Base-by-base conservation (phyloP, 2,888 invertebrate genomes). In the Caradrina clavipalpis region DNA sequence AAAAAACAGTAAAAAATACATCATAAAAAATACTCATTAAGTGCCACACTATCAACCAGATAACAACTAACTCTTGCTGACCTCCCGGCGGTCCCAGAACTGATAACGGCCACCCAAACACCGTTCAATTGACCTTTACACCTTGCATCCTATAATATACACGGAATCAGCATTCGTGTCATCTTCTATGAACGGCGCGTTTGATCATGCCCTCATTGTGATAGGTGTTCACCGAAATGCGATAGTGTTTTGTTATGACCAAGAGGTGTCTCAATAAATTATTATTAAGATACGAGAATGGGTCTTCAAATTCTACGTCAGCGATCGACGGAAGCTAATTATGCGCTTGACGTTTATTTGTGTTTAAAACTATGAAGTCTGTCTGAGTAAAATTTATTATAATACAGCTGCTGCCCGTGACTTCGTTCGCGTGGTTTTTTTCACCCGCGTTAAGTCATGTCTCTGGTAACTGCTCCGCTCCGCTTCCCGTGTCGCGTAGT, bases 81-180 rank as follows among this genome's bases (percentile, higher is more conserved):
- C 87, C 88, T 84, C 80, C 64, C 72, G 70, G 53, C 73, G 75
- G 88, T 90, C 87, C 71, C 15, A 85, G 86, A 90, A 90, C 70
- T 88, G 92, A 92, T 92, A 91, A 69, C 57, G 42, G 1, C 57
- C 59, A 56, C 59, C 58, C 55, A 21, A 8, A 47, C 47, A 55
- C 54, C 61, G 57, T 15, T 22, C 69, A 65, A 58, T 35, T 82
- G 86, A 84, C 85, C 86, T 75, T 80, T 73, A 73, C 87, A 89
- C 88, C 88, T 84, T 84, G 69, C 84, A 86, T 90, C 90, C 90
- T 83, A 88, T 50, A 68, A 57, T 73, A 73, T 92, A 91, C 90
- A 87, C 35, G 71, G 91, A 92, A 91, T 19, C 47, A 54, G 42
- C 56, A 69, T 61, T 49, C 19, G 50, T 39, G 13, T 50, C 80